Conservation (phyloP, 2,113 vertebrate genomes). For the Scolopax mira region DNA sequence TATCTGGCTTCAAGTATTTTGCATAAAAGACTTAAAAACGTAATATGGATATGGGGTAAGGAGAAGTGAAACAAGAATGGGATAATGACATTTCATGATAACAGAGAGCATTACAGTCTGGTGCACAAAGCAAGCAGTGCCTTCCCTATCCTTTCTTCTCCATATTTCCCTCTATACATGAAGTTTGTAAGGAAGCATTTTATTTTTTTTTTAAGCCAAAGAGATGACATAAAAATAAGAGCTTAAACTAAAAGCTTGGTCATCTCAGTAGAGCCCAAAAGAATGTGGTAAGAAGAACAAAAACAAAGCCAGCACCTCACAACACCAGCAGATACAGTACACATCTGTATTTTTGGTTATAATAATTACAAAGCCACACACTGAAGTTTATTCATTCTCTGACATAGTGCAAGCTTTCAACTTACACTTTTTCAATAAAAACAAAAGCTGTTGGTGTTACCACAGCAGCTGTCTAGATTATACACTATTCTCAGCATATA, state of each 20-base stretch:
- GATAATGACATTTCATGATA: slow-evolving; percentile 12
- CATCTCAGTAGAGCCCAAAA: background rate
- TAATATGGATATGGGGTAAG: background rate
- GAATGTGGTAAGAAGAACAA: background rate
- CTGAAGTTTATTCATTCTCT: background rate
- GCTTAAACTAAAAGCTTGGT: background rate
- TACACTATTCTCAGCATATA: background rate
- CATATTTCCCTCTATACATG: background rate
- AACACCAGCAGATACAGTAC: background rate
- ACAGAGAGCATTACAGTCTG: background rate
- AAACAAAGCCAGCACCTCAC: background rate
- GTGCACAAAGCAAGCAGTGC: background rate
- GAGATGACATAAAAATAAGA: background rate
- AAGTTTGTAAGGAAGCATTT: background rate
- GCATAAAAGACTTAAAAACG: slow-evolving; percentile 22
- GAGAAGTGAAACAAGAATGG: slow-evolving; percentile 61
- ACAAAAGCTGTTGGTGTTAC: background rate
- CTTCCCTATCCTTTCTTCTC: background rate
- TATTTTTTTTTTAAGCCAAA: background rate
- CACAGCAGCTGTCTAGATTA: background rate
- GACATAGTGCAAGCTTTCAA: background rate
- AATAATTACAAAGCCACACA: background rate
- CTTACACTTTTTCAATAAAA: background rate
- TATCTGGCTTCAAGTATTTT: background rate
- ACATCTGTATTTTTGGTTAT: background rate